Percentiles rank a stretch among this genome's conserved stretches.
Conservation (phyloP, 2,797 vertebrate species). For the Leptatherina wallacei region DNA sequence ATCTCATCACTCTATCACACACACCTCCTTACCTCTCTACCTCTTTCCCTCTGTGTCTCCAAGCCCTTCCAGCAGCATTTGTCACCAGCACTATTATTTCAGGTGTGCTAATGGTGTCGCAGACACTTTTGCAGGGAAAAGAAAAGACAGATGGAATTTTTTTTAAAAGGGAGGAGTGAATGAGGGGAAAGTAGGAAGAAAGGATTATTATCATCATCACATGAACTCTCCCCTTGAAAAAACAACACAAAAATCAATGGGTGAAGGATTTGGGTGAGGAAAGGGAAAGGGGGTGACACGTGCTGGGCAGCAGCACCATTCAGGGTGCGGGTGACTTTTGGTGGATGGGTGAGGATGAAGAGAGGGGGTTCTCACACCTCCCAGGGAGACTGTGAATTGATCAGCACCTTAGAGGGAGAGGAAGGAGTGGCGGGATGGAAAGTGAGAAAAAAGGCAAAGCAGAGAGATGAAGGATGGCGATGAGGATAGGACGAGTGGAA, state of each 20-base stretch:
- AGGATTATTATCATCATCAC: slow-evolving; percentile 21
- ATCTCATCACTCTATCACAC: slow-evolving; percentile 53
- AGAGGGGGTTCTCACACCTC: slow-evolving; percentile 77
- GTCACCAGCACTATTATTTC: slow-evolving; percentile 83
- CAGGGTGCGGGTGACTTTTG: slow-evolving; percentile 39
- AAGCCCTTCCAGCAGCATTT: slow-evolving; percentile 70
- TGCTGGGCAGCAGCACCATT: slow-evolving; percentile 36
- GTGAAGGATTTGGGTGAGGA: slow-evolving; percentile 44
- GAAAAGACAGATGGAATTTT: slow-evolving; percentile 19
- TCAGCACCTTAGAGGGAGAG: slow-evolving; percentile 80
- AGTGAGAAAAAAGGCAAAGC: slow-evolving; percentile 59
- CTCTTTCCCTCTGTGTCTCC: slow-evolving; percentile 36
- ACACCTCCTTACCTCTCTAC: slow-evolving; percentile 36
- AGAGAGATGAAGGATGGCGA: slow-evolving; percentile 64
- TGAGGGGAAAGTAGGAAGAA: slow-evolving; percentile 6
- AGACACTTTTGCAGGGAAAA: slow-evolving; percentile 65
- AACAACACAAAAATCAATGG: slow-evolving; percentile 23
- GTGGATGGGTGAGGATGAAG: slow-evolving; percentile 41
- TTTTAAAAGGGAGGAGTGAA: slow-evolving; percentile 8
- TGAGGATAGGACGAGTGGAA: slow-evolving; percentile 65
- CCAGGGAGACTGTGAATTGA: slow-evolving; percentile 86
- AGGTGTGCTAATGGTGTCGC: slow-evolving; percentile 86
- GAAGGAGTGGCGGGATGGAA: slow-evolving; percentile 27
- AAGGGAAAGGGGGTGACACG: slow-evolving; percentile 33
- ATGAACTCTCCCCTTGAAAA: not conserved